Evolutionary conservation across 1,140 invertebrate species (phyloP), one percentile per base, ranked within the genome.

Genomic region (Argopecten irradians): DNA sequence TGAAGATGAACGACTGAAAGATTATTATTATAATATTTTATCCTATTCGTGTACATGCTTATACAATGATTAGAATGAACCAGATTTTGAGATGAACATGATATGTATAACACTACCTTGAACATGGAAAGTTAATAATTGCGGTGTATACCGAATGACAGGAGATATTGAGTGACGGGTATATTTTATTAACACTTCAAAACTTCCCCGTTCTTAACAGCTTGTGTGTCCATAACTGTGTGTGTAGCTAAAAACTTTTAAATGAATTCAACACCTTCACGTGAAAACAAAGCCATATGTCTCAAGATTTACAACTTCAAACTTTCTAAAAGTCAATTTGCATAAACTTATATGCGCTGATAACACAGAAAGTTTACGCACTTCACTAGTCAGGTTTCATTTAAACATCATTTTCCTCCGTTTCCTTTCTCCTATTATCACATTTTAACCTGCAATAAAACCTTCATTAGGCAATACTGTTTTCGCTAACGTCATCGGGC

Each of bases 281-380:
- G 28, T 28, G 55, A 71, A 71, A 71, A 71, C 55, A 71, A 71
- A 71, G 55, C 28, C 28, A 71, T 71, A 71, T 11, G 55, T n/a
- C 22, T 71, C 55, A 28, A 71, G 55, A 71, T 71, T 71, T 71
- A 71, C 55, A 11, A n/a, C 55, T 71, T n/a, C 55, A 71, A 71
- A 71, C 55, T 71, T n/a, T 16, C 55, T 71, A 71, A 71, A 71
- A 71, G 55, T 71, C 55, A 71, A 71, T 71, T 71, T 71, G 55
- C 8, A 71, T 71, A 28, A 71, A 71, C 55, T 28, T 28, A 71
- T 28, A 71, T 71, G 55, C n/a, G 55, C 22, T 71, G 55, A n/a
- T 55, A 71, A 28, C 55, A 28, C 55, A 28, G 5, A 71, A 7
- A 71, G n/a, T 71, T n/a, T 71, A 71, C 55, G 55, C 55, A 71